phyloP scores from a whole-genome alignment of 2,888 invertebrate genomes.

The Drosophila trichaetosa region DNA sequence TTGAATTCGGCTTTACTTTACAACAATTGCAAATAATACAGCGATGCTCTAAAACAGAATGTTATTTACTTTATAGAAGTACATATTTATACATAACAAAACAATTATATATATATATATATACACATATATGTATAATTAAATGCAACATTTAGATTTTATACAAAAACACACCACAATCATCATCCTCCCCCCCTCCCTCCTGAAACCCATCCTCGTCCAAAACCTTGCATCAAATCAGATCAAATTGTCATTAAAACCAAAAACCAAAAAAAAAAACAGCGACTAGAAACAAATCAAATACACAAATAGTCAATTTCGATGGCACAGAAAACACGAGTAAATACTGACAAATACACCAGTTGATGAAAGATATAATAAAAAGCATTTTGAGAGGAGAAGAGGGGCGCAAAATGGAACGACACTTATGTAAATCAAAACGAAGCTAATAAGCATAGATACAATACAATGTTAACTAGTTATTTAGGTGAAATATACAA shows the following conservation, averaged over 20 bases:
- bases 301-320: constrained; percentile 72
- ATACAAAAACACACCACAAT: constrained; percentile 59
- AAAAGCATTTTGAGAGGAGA: constrained; percentile 49
- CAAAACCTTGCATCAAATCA: constrained; percentile 20
- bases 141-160: constrained; percentile 74
- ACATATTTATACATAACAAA: constrained; percentile 37
- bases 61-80: constrained; percentile 78
- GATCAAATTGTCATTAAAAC: constrained; percentile 36
- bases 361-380: constrained; percentile 40
- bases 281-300: constrained; percentile 63
- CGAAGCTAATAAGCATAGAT: constrained; percentile 66
- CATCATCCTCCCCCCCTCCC: constrained; percentile 30
- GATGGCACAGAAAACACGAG: constrained; percentile 66
- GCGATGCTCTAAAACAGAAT: constrained; percentile 63
- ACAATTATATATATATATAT: constrained; percentile 7
- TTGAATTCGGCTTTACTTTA: constrained; percentile 55
- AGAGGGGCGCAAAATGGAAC: constrained; percentile 44
- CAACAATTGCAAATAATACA: constrained; percentile 50
- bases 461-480: constrained; percentile 83
- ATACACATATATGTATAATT: constrained; percentile 36
- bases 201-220: constrained; percentile 16
- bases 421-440: constrained; percentile 74
- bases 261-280: neutral
- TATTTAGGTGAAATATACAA: constrained; percentile 85
- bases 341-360: constrained; percentile 53